phyloP scores from a whole-genome alignment of 1,140 invertebrate species.

The Bombus pascuorum region DNA sequence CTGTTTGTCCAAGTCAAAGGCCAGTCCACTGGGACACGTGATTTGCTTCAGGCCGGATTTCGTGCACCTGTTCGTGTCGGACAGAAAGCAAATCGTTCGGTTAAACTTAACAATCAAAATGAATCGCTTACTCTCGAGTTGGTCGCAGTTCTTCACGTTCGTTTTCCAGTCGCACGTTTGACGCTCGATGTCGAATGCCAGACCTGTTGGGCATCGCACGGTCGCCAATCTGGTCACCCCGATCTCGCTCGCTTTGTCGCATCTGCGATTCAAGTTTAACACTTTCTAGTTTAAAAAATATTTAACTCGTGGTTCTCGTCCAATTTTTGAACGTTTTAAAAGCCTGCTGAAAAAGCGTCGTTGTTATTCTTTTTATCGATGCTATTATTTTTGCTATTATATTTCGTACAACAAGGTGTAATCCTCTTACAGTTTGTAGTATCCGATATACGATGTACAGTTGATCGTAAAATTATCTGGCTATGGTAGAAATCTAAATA shows the following conservation, averaged over 20 bases:
- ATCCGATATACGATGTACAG: too few relatives aligned
- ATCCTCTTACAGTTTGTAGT: neutral
- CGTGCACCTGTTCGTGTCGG: conserved; percentile 89
- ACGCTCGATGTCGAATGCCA: conserved; percentile 96
- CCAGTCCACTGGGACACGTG: conserved; percentile 95
- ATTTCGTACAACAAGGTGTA: neutral
- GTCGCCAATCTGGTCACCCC: conserved; percentile 92
- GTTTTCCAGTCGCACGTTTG: conserved; percentile 98
- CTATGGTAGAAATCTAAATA: neutral
- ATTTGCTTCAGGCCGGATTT: conserved; percentile 96
- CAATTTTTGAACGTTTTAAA: neutral
- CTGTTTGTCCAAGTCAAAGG: conserved; percentile 98
- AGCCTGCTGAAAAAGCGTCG: too few relatives aligned
- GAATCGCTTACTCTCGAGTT: conserved; percentile 92
- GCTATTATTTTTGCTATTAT: neutral
- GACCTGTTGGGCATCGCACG: conserved; percentile 93
- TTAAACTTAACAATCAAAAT: conserved; percentile 60
- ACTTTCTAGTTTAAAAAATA: neutral
- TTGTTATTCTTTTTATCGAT: neutral
- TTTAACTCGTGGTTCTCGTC: neutral
- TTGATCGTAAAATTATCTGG: neutral
- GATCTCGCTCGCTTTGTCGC: conserved; percentile 93
- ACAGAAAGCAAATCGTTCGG: conserved; percentile 77
- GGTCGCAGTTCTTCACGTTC: conserved; percentile 97
- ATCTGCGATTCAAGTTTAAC: conserved; percentile 84